Conservation (phyloP, 2,888 invertebrate genomes). For the Platycheirus rosarum region DNA sequence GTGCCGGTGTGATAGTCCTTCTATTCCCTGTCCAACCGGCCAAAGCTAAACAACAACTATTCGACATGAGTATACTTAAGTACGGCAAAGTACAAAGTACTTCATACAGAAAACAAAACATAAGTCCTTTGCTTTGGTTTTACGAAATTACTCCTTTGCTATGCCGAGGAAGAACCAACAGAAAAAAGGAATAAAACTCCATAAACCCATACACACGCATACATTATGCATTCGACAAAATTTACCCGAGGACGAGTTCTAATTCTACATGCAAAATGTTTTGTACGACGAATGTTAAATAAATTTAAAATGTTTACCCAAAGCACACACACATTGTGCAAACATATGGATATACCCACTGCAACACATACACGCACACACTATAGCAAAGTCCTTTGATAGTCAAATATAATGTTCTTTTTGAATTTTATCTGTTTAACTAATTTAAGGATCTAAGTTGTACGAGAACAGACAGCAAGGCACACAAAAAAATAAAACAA, state of each 20-base stretch:
- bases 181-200: conserved; percentile 10
- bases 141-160: conserved; percentile 45
- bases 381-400: conserved; percentile 33
- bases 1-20: too few relatives aligned
- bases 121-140: conserved; percentile 64
- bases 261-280: conserved; percentile 17
- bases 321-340: conserved; percentile 22
- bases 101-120: conserved; percentile 55
- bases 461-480: conserved; percentile 36
- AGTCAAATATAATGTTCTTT: conserved; percentile 70
- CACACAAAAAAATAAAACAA: conserved; percentile 2
- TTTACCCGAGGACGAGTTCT: conserved; percentile 25
- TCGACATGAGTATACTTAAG: conserved; percentile 61
- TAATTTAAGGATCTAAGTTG: conserved; percentile 65
- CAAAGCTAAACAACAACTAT: conserved; percentile 46
- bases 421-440: conserved; percentile 69
- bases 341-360: conserved; percentile 7
- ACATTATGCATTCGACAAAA: conserved; percentile 55
- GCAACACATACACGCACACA: not conserved
- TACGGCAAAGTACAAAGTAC: conserved; percentile 24
- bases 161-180: not conserved
- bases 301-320: conserved; percentile 71
- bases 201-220: conserved; percentile 23
- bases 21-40: not conserved
- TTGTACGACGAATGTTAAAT: conserved; percentile 58